These are phyloP conservation scores for Toxonevra muliebris DNA, from an alignment of 2,888 invertebrate genomes.

Conservation along the genomic window DNA sequence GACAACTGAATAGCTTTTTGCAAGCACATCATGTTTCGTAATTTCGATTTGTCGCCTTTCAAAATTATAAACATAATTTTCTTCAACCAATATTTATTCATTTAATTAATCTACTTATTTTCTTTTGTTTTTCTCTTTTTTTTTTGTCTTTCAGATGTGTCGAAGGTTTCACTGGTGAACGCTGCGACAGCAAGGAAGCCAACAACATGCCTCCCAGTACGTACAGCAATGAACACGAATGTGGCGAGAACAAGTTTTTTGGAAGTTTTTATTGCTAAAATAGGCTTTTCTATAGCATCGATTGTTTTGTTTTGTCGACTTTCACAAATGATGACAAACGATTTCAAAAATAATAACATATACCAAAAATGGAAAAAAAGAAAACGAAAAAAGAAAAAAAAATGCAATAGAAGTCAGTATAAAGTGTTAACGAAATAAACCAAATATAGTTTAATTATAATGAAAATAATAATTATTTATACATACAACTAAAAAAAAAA, in stretches of 20 bases:
- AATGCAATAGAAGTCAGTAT: conserved; percentile 2
- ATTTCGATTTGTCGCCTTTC: neutral
- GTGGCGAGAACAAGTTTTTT: conserved; percentile 61
- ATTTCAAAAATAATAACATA: conserved; percentile 13
- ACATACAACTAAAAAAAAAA: neutral
- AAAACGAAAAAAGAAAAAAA: conserved; percentile 9
- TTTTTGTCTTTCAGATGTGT: conserved; percentile 61
- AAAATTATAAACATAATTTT: too few relatives aligned
- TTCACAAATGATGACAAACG: conserved; percentile 1
- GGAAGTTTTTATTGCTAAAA: conserved; percentile 66
- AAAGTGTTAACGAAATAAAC: conserved; percentile 1
- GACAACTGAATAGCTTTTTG: neutral
- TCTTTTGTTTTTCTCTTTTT: neutral
- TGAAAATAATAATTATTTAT: neutral
- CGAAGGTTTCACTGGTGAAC: conserved; percentile 61
- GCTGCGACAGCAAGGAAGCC: conserved; percentile 62
- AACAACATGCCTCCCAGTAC: conserved; percentile 63
- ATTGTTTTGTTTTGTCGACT: conserved; percentile 10
- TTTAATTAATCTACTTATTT: too few relatives aligned
- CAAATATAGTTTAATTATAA: conserved; percentile 2
- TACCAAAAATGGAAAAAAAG: conserved; percentile 21
- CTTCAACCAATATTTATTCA: too few relatives aligned
- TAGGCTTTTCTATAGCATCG: conserved; percentile 66
- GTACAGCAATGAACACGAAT: conserved; percentile 64
- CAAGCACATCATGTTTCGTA: neutral